A percentile compares a stretch with the other conserved stretches of the same genome.
Evolutionary conservation across 2,888 invertebrate genomes (phyloP).

Genomic region (Drosophila anomelani): DNA sequence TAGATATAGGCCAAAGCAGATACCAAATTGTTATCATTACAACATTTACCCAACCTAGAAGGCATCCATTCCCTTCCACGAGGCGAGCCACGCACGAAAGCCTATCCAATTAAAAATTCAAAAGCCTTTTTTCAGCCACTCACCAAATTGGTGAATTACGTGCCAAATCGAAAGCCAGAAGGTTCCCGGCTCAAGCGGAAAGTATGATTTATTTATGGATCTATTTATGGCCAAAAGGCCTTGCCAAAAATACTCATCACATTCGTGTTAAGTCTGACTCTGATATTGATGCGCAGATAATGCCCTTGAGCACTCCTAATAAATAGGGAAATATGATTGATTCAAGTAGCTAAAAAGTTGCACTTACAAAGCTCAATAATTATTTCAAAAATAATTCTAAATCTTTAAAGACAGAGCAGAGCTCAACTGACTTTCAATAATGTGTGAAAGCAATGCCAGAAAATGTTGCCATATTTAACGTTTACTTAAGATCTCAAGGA

Average conservation of each 20-base stretch:
- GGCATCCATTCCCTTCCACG: neutral
- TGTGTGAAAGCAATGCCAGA: neutral
- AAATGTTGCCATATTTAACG: neutral
- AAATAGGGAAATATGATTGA: neutral
- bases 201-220: constrained; percentile 31
- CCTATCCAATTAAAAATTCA: constrained; percentile 47
- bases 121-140: constrained; percentile 38
- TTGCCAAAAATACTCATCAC: neutral
- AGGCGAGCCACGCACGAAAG: constrained; percentile 13
- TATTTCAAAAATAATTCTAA: no score
- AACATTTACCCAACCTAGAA: constrained; percentile 10
- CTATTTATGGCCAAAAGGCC: constrained; percentile 20
- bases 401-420: neutral
- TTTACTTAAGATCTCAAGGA: neutral
- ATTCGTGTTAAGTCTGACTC: no score
- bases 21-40: constrained; percentile 35
- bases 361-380: neutral
- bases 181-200: constrained; percentile 7
- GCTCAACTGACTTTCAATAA: no score
- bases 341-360: neutral
- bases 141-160: constrained; percentile 42
- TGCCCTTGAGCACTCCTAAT: neutral
- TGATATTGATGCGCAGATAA: neutral
- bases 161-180: constrained; percentile 37
- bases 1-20: neutral